Base-by-base conservation (phyloP, 2,797 vertebrate species). In the Chaenodraco wilsoni region DNA sequence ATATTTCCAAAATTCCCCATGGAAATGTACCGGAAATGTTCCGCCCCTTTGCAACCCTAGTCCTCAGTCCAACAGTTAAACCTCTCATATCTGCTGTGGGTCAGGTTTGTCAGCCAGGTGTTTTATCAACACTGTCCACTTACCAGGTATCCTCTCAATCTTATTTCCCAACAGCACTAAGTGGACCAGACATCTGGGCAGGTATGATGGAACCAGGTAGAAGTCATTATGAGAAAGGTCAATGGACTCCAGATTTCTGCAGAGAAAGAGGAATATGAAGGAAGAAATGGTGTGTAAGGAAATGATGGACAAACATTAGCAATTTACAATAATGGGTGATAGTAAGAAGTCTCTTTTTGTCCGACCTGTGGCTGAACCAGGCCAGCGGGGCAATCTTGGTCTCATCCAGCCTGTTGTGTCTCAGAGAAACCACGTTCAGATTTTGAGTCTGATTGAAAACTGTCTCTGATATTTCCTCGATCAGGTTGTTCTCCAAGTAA, bases 181-280 rank as follows among this genome's bases (percentile, higher is more conserved):
- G 76, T 99, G 98, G 73, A 98, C 82, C 81, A 99, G 90, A 19
- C 96, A 96, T 85, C 91, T 96, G 23, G 98, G 98, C 65, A 99
- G 91, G 79, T 96, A 98, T 55, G 98, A 98, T 0, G 98, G 98
- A 63, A 99, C 98, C 6, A 98, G 95, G 81, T 98, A 96, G 21
- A 99, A 88, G 8, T 96, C 94, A 79, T 99, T 99, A 44, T 98
- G 92, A 3, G 98, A 99, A 41, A 99, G 94, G 78, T 99, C 98
- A 0, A 99, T 95, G 6, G 97, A 99, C 87, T 99, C 98, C 85
- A 99, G 91, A 87, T 96, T 96, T 91, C 98, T 99, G 91, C 46
- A 68, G 81, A 74, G 48, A 75, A 65, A 9, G 10, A 54, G 2
- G 27, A 57, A 49, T 40, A 72, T 37, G 19, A 68, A 14, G 15